Evolutionary conservation across 2,888 invertebrate species (phyloP), one percentile per base, ranked within the genome.

Genomic region (Pristionchus entomophagus): DNA sequence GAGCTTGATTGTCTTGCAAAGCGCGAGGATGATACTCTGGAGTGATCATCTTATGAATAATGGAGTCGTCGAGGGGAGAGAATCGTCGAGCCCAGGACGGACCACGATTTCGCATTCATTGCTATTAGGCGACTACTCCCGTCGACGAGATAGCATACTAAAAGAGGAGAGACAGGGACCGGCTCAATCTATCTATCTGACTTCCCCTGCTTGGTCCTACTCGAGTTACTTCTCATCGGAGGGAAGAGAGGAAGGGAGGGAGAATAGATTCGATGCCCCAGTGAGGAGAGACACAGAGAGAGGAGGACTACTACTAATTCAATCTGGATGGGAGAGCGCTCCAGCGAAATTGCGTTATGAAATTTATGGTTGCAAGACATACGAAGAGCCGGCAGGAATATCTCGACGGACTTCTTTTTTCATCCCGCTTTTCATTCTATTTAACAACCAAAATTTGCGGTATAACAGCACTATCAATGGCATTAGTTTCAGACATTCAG

Each of bases 31-130:
- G n/a, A n/a, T n/a, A n/a, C n/a, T n/a, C n/a, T 38, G 41, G 26
- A 41, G 41, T 73, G 41, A 41, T 73, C 73, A 17, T 41, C 22
- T 26, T 26, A 45, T 73, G 73, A 45, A 73, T 73, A 73, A 73
- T 73, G 73, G 65, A 65, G 65, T 29, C 3, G 29, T 29, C 35
- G 65, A 17, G 32, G 35, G 62, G 65, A 35, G 65, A 35, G 65
- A 41, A 73, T 73, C 26, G 73, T 1, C 41, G 14, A 45, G 14
- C 38, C 19, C 22, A 8, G 26, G 41, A 26, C 22, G n/a, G 41
- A n/a, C 73, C 38, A 41, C 73, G 73, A 77, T 56, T 56, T 65
- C 51, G 84, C 87, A 87, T 84, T 86, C 86, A 86, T 87, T 87
- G 84, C 85, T 69, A 84, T 82, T 51, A 78, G 65, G 73, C 51